Percentiles rank a stretch among this genome's conserved stretches.
Evolutionary conservation across 35 echinoderm and acorn worm genomes (phyloP).

Genomic region (Apostichopus parvimensis): DNA sequence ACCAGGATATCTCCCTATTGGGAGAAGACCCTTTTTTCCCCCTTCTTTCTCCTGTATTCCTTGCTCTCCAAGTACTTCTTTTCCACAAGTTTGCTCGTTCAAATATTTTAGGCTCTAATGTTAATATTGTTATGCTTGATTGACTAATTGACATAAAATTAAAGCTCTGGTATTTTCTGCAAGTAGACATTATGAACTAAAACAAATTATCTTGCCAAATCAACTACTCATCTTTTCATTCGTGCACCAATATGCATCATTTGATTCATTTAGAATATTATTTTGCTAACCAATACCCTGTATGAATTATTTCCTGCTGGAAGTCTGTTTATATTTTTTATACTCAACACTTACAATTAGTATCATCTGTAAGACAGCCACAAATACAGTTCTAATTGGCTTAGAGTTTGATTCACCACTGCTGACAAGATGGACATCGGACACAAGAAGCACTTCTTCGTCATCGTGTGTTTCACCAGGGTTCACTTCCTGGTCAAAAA

Average conservation of each 20-base stretch:
- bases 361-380: slow-evolving; percentile 47
- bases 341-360: slow-evolving; percentile 24
- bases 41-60: too few species aligned
- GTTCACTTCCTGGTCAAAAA: slow-evolving; percentile 36
- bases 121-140: too few species aligned
- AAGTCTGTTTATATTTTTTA: neutral
- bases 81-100: too few species aligned
- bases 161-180: too few species aligned
- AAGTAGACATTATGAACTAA: neutral
- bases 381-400: slow-evolving; percentile 49
- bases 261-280: neutral
- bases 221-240: neutral
- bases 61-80: too few species aligned
- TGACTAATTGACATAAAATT: too few species aligned
- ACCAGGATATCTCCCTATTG: too few species aligned
- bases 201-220: neutral
- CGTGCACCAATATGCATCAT: neutral
- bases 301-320: neutral
- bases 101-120: too few species aligned
- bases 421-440: slow-evolving; percentile 23
- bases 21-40: too few species aligned
- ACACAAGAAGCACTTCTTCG: neutral
- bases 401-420: slow-evolving; percentile 26
- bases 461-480: neutral
- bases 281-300: neutral